Conservation (phyloP, 1,140 invertebrate genomes). For the Diachasma alloeum region DNA sequence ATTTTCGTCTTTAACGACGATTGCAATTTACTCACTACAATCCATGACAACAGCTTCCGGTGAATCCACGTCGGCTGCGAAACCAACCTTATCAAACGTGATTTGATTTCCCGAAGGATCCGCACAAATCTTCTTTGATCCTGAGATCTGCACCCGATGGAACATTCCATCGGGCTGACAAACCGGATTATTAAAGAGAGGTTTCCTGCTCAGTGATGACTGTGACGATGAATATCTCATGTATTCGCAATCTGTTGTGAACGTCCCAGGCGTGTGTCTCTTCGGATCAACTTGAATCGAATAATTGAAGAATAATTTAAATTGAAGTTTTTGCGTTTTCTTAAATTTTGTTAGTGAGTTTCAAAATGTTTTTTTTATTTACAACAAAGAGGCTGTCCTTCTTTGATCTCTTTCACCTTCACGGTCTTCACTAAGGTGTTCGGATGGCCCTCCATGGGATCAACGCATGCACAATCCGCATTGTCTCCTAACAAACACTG, state of each 20-base stretch:
- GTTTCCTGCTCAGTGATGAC: neutral
- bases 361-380: conserved; percentile 45
- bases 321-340: too few relatives aligned
- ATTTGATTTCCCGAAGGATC: conserved; percentile 63
- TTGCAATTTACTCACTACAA: conserved; percentile 66
- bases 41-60: conserved; percentile 61
- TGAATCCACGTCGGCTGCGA: conserved; percentile 47
- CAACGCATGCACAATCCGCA: conserved; percentile 66
- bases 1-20: too few relatives aligned
- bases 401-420: conserved; percentile 54
- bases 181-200: conserved; percentile 35
- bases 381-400: conserved; percentile 65
- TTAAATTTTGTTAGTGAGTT: too few relatives aligned
- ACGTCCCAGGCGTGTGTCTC: conserved; percentile 47
- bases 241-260: conserved; percentile 63
- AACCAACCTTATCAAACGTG: conserved; percentile 42
- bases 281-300: conserved; percentile 45
- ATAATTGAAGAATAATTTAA: neutral
- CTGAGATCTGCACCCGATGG: conserved; percentile 44
- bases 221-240: conserved; percentile 38
- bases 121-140: conserved; percentile 65
- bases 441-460: conserved; percentile 60
- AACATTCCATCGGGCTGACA: conserved; percentile 69
- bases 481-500: conserved; percentile 62
- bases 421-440: conserved; percentile 45